Evolutionary conservation across 1,140 invertebrate genomes (phyloP).

Genomic region (Drosophila ironensis): DNA sequence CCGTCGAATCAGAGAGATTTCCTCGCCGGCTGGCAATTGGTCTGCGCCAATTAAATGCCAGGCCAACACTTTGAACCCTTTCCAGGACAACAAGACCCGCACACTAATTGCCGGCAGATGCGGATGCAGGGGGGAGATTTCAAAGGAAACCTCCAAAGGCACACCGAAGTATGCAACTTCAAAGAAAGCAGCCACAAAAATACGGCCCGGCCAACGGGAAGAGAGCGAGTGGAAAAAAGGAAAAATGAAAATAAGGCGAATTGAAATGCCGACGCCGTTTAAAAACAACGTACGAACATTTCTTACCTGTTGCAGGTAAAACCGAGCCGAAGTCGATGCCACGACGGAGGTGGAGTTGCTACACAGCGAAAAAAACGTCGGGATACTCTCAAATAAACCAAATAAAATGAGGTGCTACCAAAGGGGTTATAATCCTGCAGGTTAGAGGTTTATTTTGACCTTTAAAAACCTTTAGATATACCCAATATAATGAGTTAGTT

Average conservation of each 20-base stretch:
- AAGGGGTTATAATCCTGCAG: not conserved
- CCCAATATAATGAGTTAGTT: too few species aligned
- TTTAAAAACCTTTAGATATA: too few species aligned
- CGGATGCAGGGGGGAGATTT: constrained; percentile 62
- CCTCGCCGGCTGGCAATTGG: constrained; percentile 52
- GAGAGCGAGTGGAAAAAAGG: constrained; percentile 6
- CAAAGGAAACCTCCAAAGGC: constrained; percentile 75
- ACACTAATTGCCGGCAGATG: constrained; percentile 79
- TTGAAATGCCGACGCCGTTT: constrained; percentile 69
- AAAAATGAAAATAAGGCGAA: constrained; percentile 52
- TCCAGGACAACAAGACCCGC: constrained; percentile 45
- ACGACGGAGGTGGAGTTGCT: constrained; percentile 33
- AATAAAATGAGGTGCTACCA: too few species aligned
- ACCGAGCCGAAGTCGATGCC: constrained; percentile 27
- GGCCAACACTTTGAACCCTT: constrained; percentile 73
- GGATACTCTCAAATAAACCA: not conserved
- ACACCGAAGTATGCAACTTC: constrained; percentile 76
- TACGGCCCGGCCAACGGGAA: constrained; percentile 20
- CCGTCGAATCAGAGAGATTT: constrained; percentile 7
- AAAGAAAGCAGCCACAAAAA: constrained; percentile 73
- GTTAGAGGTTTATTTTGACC: too few species aligned
- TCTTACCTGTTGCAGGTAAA: constrained; percentile 79
- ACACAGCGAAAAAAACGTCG: constrained; percentile 3
- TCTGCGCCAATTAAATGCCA: constrained; percentile 78
- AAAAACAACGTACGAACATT: constrained; percentile 68